Conservation (phyloP, 2,113 vertebrate species). For the Brienomyrus longianalis region DNA sequence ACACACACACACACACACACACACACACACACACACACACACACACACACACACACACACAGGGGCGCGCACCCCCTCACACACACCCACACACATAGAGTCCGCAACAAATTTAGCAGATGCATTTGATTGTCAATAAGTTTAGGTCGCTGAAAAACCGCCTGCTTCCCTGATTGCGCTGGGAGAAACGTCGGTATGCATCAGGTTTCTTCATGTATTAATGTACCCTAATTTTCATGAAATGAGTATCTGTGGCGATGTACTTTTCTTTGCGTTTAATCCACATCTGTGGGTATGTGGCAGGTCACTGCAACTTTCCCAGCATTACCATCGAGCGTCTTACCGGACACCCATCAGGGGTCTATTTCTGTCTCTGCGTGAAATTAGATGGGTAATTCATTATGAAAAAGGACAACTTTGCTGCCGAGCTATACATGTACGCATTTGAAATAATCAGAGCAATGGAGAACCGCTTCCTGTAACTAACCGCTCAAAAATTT, state of each 20-base stretch:
- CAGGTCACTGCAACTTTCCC: constrained; percentile 25
- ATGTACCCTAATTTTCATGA: constrained; percentile 48
- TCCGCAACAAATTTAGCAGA: constrained; percentile 27
- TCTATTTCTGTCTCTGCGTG: constrained; percentile 54
- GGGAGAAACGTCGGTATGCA: constrained; percentile 39
- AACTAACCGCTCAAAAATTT: neutral
- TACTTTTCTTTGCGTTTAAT: constrained; percentile 7
- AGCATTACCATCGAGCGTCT: constrained; percentile 23
- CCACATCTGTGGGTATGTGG: constrained; percentile 22
- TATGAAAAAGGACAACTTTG: constrained; percentile 1
- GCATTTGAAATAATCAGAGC: neutral
- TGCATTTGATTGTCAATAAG: constrained; percentile 23
- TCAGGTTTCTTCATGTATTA: constrained; percentile 24
- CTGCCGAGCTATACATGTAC: neutral
- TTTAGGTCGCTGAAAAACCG: constrained; percentile 29
- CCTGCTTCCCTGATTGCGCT: constrained; percentile 41
- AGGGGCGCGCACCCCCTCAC: neutral
- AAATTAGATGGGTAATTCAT: constrained; percentile 15
- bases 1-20: neutral
- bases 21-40: constrained; percentile 10
- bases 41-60: neutral
- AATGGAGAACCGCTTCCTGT: neutral
- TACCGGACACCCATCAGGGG: constrained; percentile 43
- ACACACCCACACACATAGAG: constrained; percentile 8
- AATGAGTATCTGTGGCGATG: constrained; percentile 34